Evolutionary conservation across 2,113 vertebrate genomes (phyloP).

Genomic region (Rhinoptilus africanus): DNA sequence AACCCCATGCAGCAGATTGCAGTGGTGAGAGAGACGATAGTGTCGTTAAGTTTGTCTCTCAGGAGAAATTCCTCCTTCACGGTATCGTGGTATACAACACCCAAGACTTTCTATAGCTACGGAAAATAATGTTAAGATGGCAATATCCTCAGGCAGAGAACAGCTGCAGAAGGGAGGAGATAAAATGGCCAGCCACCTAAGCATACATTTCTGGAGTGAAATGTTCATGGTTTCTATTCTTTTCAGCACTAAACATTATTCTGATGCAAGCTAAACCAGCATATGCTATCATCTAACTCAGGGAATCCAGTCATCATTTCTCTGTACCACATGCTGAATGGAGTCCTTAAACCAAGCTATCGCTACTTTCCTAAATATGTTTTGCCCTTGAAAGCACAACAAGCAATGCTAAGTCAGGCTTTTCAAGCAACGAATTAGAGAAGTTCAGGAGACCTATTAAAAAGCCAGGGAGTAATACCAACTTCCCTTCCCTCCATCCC

Average conservation of each 20-base stretch:
- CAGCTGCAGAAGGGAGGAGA: not conserved
- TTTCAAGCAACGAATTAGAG: not conserved
- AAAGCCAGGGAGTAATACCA: not conserved
- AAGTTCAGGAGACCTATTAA: not conserved
- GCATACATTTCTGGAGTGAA: not conserved
- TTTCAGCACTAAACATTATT: not conserved
- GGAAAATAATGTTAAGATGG: rapidly evolving
- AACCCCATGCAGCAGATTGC: not conserved
- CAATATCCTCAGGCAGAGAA: not conserved
- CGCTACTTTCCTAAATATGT: not conserved
- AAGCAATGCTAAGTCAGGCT: not conserved
- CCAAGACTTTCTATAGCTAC: not conserved
- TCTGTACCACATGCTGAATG: not conserved
- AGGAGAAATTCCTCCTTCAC: not conserved
- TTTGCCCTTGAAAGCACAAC: not conserved
- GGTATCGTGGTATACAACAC: rapidly evolving
- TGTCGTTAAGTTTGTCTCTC: not conserved
- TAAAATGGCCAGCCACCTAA: not conserved
- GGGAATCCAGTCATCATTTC: not conserved
- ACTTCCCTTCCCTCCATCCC: not conserved
- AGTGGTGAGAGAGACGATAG: not conserved
- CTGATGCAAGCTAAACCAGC: not conserved
- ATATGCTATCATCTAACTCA: not conserved
- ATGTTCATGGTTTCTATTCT: not conserved
- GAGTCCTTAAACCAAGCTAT: not conserved